Conservation (phyloP, 2,888 invertebrate species). For the Rhorus exstirpatorius region DNA sequence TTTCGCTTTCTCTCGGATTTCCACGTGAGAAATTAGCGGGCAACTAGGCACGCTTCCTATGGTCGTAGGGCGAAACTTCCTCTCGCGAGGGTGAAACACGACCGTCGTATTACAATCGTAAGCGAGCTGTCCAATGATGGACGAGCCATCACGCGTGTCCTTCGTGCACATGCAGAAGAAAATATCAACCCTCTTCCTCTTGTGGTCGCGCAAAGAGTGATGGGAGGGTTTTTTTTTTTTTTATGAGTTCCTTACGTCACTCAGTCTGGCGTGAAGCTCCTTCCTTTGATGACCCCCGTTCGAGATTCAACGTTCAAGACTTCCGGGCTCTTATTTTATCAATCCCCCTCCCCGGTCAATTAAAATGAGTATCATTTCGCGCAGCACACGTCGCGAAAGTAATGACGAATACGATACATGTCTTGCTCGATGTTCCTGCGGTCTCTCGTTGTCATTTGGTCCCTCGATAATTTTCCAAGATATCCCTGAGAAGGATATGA, state of each 20-base stretch:
- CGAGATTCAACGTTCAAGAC: constrained; percentile 43
- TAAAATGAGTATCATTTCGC: constrained; percentile 13
- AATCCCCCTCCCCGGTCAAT: not conserved
- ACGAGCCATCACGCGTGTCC: too few species aligned
- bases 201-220: too few species aligned
- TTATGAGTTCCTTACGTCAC: not conserved
- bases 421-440: not conserved
- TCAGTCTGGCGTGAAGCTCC: constrained; percentile 55
- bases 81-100: constrained; percentile 35
- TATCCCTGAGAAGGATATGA: constrained; percentile 57
- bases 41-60: constrained; percentile 70
- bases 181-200: too few species aligned
- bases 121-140: too few species aligned
- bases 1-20: constrained; percentile 34
- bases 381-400: not conserved
- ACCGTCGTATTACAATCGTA: too few species aligned
- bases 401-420: not conserved
- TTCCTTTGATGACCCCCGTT: constrained; percentile 51
- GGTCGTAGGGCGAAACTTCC: constrained; percentile 74
- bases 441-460: not conserved
- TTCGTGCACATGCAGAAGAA: too few species aligned
- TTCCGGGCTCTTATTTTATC: constrained; percentile 54
- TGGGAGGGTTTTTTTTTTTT: too few species aligned
- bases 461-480: constrained; percentile 16
- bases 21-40: constrained; percentile 47